Evolutionary conservation across 1,140 invertebrate genomes (phyloP).

Genomic region (Dryas iulia): DNA sequence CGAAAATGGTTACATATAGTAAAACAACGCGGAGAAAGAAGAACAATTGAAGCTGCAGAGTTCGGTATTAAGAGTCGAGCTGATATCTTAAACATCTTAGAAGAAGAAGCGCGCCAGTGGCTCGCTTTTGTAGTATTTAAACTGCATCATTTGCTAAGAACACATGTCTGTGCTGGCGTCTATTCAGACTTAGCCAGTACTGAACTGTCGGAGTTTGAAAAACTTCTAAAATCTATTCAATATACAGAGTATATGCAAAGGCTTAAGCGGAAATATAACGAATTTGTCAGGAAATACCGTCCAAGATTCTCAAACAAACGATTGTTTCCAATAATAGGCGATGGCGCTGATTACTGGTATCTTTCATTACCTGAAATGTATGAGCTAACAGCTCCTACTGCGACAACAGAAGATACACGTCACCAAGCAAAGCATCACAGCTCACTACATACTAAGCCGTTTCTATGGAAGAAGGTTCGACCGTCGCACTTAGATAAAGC

Average conservation of each 20-base stretch:
- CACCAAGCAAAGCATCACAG: slow-evolving; percentile 56
- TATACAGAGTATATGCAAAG: slow-evolving; percentile 74
- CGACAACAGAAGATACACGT: slow-evolving; percentile 44
- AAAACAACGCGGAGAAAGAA: slow-evolving; percentile 58
- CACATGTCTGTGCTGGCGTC: slow-evolving; percentile 63
- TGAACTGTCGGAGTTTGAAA: slow-evolving; percentile 72
- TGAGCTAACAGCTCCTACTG: slow-evolving; percentile 49
- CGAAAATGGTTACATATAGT: slow-evolving; percentile 66
- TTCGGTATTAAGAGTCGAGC: slow-evolving; percentile 62
- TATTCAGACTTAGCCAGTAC: slow-evolving; percentile 62
- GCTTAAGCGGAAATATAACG: slow-evolving; percentile 68
- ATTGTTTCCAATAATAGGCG: slow-evolving; percentile 71
- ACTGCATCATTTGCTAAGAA: slow-evolving; percentile 74
- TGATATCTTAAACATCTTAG: slow-evolving; percentile 63
- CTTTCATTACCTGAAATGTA: slow-evolving; percentile 73
- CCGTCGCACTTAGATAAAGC: slow-evolving; percentile 34
- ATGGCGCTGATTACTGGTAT: slow-evolving; percentile 75
- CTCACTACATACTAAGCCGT: slow-evolving; percentile 56
- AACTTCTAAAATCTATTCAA: slow-evolving; percentile 68
- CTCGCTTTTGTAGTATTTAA: slow-evolving; percentile 76
- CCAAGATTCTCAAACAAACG: slow-evolving; percentile 62
- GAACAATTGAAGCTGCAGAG: slow-evolving; percentile 60
- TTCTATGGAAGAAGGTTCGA: slow-evolving; percentile 60
- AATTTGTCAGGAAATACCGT: slow-evolving; percentile 62
- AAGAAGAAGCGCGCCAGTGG: slow-evolving; percentile 71